Evolutionary conservation across 2,888 invertebrate species (phyloP).

Genomic region (Plusia festucae): DNA sequence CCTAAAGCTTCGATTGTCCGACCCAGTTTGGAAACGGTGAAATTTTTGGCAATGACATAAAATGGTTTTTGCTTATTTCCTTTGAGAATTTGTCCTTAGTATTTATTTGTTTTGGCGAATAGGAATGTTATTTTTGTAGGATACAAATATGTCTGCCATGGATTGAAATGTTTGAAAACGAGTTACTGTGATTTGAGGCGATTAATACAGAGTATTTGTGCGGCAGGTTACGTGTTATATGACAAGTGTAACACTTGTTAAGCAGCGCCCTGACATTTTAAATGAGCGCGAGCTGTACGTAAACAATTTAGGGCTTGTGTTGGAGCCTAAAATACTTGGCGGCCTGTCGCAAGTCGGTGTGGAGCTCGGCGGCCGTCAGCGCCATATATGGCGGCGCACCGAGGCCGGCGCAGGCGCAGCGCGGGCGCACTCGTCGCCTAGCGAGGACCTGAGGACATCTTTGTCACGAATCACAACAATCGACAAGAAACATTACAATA

Average conservation of each 20-base stretch:
- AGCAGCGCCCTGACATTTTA: conserved; percentile 69
- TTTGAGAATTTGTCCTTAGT: conserved; percentile 27
- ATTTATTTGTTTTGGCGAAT: conserved; percentile 11
- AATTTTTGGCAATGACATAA: conserved; percentile 71
- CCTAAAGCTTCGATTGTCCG: conserved; percentile 81
- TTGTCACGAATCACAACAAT: conserved; percentile 56
- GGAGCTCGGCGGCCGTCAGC: conserved; percentile 76
- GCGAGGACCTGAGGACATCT: conserved; percentile 60
- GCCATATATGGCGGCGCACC: conserved; percentile 81
- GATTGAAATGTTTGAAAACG: conserved; percentile 35
- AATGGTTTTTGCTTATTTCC: conserved; percentile 50
- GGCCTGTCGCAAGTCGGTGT: conserved; percentile 69
- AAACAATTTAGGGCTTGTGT: conserved; percentile 79
- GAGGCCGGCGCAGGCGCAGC: conserved; percentile 72
- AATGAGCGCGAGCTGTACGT: conserved; percentile 68
- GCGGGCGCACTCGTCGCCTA: conserved; percentile 54
- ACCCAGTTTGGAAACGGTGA: conserved; percentile 81
- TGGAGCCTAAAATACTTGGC: conserved; percentile 73
- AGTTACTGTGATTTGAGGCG: conserved; percentile 19
- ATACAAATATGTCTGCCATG: conserved; percentile 17
- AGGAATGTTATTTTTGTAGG: conserved; percentile 21
- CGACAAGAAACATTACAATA: conserved; percentile 44
- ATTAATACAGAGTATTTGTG: conserved; percentile 41
- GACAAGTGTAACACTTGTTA: conserved; percentile 59
- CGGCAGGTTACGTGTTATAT: conserved; percentile 31